phyloP scores from a whole-genome alignment of 2,797 vertebrate species.

The Oryzias dopingdopingensis region DNA sequence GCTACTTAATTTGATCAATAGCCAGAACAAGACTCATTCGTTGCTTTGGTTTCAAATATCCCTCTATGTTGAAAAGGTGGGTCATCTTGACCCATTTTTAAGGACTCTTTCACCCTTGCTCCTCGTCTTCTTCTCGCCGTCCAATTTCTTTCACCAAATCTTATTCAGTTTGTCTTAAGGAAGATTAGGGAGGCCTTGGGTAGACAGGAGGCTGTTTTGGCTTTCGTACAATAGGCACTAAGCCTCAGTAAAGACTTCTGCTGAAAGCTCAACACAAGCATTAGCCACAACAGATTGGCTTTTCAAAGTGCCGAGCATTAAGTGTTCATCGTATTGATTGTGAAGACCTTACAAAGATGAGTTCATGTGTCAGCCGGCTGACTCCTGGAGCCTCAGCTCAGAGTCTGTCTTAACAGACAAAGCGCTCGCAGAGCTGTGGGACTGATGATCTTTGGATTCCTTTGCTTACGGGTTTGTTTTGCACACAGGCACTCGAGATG shows the following conservation, averaged over 20 bases:
- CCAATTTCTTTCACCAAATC: conserved; percentile 40
- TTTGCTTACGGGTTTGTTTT: conserved; percentile 2
- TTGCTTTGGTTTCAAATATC: conserved; percentile 41
- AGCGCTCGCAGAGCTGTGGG: conserved; percentile 3
- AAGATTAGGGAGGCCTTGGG: conserved; percentile 56
- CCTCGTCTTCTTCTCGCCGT: background rate
- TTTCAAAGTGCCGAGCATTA: conserved; percentile 34
- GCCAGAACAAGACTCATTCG: conserved; percentile 48
- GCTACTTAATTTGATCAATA: conserved; percentile 14
- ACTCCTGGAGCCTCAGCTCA: conserved; percentile 7
- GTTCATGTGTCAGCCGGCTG: conserved; percentile 21
- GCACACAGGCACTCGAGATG: background rate
- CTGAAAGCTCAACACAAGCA: conserved; percentile 53
- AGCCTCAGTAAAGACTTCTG: conserved; percentile 47
- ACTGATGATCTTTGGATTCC: conserved; percentile 5
- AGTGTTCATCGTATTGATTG: conserved; percentile 26
- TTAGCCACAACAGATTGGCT: conserved; percentile 49
- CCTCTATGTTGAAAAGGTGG: conserved; percentile 35
- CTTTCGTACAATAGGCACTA: conserved; percentile 37
- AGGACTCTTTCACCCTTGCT: conserved; percentile 1
- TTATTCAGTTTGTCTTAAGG: conserved; percentile 19
- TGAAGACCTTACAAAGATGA: conserved; percentile 28
- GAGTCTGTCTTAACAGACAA: conserved; percentile 8
- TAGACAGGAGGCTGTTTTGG: conserved; percentile 47
- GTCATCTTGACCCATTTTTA: conserved; percentile 50